Evolutionary conservation across 2,797 vertebrate species (phyloP).

Genomic region (Sebastes minor): DNA sequence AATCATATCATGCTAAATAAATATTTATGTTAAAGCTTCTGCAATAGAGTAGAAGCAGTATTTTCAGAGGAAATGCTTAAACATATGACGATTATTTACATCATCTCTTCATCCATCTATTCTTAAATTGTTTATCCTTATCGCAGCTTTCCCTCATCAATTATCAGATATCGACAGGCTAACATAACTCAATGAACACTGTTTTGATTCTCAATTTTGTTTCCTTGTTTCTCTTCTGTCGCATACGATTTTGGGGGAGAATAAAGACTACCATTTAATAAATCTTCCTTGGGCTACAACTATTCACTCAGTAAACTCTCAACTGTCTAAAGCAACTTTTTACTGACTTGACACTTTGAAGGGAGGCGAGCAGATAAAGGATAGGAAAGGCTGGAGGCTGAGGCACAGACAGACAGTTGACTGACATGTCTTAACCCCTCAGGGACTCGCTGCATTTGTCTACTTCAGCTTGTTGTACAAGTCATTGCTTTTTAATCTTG

Average conservation of each 20-base stretch:
- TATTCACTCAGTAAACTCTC: constrained; percentile 51
- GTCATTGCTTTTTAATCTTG: constrained; percentile 64
- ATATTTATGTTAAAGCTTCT: too few relatives aligned
- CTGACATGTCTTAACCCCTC: constrained; percentile 66
- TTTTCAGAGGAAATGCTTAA: accelerated
- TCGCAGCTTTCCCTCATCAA: background rate
- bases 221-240: constrained; percentile 13
- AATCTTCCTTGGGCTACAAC: constrained; percentile 42
- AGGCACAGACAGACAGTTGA: constrained; percentile 62
- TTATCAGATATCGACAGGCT: background rate
- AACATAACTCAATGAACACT: background rate
- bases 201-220: background rate
- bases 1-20: background rate
- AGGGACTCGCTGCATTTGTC: constrained; percentile 59
- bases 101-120: background rate
- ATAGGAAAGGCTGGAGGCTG: constrained; percentile 54
- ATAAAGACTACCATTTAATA: constrained; percentile 49
- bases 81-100: background rate
- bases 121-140: background rate
- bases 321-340: constrained; percentile 64
- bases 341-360: constrained; percentile 76
- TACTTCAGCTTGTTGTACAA: constrained; percentile 62
- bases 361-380: constrained; percentile 60
- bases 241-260: constrained; percentile 10
- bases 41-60: too few relatives aligned